Evolutionary conservation across 2,113 vertebrate species (phyloP).

Genomic region (Lonchura striata): DNA sequence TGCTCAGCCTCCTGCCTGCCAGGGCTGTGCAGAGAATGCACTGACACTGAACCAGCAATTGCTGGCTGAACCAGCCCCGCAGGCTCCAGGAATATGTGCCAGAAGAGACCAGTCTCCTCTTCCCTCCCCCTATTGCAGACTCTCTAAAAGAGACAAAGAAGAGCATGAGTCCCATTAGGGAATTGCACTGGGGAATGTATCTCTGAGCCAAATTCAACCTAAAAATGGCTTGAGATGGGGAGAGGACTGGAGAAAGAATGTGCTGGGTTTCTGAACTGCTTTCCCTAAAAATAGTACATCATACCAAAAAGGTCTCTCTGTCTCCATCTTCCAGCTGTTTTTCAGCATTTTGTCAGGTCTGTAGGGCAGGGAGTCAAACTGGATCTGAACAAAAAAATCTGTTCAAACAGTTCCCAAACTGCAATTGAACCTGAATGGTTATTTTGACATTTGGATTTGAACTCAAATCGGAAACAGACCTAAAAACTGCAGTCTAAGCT

Average conservation of each 20-base stretch:
- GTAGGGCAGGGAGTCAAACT: neutral
- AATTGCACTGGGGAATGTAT: neutral
- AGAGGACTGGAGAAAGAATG: constrained; percentile 25
- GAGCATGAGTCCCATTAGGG: neutral
- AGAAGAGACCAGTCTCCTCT: neutral
- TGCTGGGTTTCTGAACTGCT: neutral
- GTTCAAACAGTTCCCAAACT: neutral
- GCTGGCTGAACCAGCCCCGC: neutral
- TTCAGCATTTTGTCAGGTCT: constrained; percentile 14
- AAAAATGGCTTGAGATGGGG: constrained; percentile 41
- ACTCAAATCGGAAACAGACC: neutral
- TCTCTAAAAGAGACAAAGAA: neutral
- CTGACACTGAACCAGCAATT: neutral
- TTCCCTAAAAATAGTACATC: constrained; percentile 28
- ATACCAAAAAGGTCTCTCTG: neutral
- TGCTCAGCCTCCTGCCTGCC: neutral
- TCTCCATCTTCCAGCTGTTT: constrained; percentile 5
- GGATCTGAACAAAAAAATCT: constrained; percentile 10
- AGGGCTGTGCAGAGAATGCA: neutral
- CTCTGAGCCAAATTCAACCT: constrained; percentile 33
- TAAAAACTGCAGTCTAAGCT: neutral
- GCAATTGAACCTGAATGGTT: neutral
- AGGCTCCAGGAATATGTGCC: neutral
- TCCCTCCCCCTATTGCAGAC: neutral
- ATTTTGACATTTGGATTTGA: constrained; percentile 30